Base-by-base conservation (phyloP, 1,140 invertebrate genomes). In the Lordiphosa collinella region DNA sequence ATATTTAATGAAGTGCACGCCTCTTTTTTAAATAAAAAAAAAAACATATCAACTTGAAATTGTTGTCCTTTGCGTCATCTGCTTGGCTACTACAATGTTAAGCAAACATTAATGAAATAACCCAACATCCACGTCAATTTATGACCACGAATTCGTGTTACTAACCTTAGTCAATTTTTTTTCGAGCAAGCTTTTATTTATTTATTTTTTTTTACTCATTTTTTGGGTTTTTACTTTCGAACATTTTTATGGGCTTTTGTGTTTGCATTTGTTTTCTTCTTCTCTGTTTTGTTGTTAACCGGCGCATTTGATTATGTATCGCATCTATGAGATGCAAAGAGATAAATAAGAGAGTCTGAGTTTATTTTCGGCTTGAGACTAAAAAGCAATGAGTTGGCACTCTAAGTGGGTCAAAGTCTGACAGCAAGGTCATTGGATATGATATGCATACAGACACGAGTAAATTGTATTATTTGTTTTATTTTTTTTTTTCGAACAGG, bases 91-190 rank as follows among this genome's bases (percentile, higher is more conserved):
- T 37, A 41, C 72, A 82, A 71, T 76, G 62, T 82, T 75, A 82
- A 71, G 76, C 66, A 80, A 80, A 67, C 66, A 75, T 38, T 38
- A 56, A 58, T 36, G 31, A 16, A 48, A 53, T 32, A 66, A 49
- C 11, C 43, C 53, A 29, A 11, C 18, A 35, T 46, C 29, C 50
- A 37, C 38, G 25, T 16, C 29, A 55, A 58, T 79, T 80, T 80
- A 80, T 80, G 66, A 40, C 71, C 71, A 80, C 71, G 71, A 82
- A 56, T 82, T 65, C 59, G 54, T 70, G 71, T 82, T 80, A 84
- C 78, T 82, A 84, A 82, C 78, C 78, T 82, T 84, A 82, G 72
- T 84, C 78, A 82, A 82, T 84, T 72, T 56, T 53, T 56, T 65
- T 71, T 56, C 44, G 60, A 40, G 40, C 40, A 56, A 58, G 37